Evolutionary conservation across 2,888 invertebrate genomes (phyloP).

Genomic region (Euclidia mi): DNA sequence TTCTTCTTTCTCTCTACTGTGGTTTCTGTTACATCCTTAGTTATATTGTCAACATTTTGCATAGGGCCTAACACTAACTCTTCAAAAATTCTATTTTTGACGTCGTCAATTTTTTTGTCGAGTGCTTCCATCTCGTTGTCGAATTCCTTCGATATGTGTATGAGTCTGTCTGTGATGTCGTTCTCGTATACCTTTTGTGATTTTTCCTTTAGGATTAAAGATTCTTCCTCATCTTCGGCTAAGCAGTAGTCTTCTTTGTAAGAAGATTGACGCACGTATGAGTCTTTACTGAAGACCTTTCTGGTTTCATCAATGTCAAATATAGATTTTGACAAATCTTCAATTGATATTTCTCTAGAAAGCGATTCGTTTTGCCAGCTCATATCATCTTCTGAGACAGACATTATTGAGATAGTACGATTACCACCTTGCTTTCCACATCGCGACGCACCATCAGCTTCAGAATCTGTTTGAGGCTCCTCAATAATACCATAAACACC

Average conservation of each 20-base stretch:
- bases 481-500: conserved; percentile 87
- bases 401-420: conserved; percentile 91
- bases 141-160: conserved; percentile 84
- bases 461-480: conserved; percentile 87
- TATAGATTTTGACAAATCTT: conserved; percentile 88
- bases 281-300: conserved; percentile 88
- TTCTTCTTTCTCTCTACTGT: conserved; percentile 79
- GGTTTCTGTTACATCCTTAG: conserved; percentile 80
- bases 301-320: conserved; percentile 86
- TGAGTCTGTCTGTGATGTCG: conserved; percentile 85
- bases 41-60: conserved; percentile 76
- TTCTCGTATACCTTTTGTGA: conserved; percentile 84
- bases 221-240: conserved; percentile 82
- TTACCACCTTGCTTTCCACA: conserved; percentile 73
- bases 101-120: conserved; percentile 75
- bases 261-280: conserved; percentile 82
- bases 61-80: conserved; percentile 80
- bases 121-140: conserved; percentile 76
- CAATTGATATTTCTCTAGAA: conserved; percentile 90
- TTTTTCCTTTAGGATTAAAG: conserved; percentile 78
- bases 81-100: conserved; percentile 83
- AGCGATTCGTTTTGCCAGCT: conserved; percentile 88
- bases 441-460: conserved; percentile 80
- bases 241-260: conserved; percentile 86
- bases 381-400: conserved; percentile 91